These are phyloP conservation scores for Anarhynchus alexandrinus DNA, from an alignment of 2,113 vertebrate species.

Conservation along the genomic window DNA sequence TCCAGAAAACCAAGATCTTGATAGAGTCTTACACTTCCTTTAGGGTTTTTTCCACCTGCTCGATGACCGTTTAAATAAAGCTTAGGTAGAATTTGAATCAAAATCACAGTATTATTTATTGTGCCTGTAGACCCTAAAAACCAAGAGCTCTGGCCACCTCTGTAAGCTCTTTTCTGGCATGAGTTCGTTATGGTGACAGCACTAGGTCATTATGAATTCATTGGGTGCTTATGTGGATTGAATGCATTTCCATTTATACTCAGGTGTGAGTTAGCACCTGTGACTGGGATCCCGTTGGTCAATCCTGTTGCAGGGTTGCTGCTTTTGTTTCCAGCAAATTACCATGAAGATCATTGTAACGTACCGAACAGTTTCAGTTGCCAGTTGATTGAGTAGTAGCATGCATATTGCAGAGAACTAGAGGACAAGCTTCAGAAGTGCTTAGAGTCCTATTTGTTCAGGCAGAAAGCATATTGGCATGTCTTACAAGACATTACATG, in stretches of 20 bases:
- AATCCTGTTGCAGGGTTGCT: not conserved
- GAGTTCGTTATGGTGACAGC: not conserved
- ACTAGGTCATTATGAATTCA: constrained; percentile 19
- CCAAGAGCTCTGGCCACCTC: not conserved
- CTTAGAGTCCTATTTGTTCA: not conserved
- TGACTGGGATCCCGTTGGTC: constrained; percentile 20
- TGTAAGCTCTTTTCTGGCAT: not conserved
- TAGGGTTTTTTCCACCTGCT: not conserved
- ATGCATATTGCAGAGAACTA: not conserved
- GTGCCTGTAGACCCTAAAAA: not conserved
- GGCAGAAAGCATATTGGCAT: not conserved
- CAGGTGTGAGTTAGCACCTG: not conserved
- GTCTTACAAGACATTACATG: not conserved
- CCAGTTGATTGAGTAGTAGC: not conserved
- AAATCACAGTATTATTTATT: not conserved
- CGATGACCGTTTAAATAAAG: not conserved
- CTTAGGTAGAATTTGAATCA: not conserved
- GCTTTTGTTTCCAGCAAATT: constrained; percentile 35
- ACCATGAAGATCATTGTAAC: not conserved
- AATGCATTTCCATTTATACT: constrained; percentile 5
- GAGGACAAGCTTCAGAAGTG: not conserved
- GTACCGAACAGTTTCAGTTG: not conserved
- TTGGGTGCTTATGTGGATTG: not conserved
- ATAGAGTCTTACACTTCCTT: not conserved
- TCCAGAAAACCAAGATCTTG: not conserved